A percentile compares a stretch with the other conserved stretches of the same genome.
Conservation (phyloP, 2,888 invertebrate genomes). For the Punctoribates punctum region DNA sequence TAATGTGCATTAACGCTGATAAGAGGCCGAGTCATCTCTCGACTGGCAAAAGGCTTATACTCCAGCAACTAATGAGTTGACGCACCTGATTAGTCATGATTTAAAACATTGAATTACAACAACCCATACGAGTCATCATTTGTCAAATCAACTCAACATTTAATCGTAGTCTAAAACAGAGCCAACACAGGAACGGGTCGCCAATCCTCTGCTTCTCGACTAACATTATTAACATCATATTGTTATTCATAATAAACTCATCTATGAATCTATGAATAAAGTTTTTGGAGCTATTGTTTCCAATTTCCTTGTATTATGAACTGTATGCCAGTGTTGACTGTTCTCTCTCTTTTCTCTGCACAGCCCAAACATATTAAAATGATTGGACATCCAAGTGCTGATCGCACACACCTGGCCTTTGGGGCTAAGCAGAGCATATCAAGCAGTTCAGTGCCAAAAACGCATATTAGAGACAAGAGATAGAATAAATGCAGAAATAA, state of each 20-base stretch:
- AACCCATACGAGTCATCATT: conserved; percentile 28
- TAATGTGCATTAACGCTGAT: conserved; percentile 37
- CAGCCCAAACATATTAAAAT: conserved; percentile 27
- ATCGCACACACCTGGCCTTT: conserved; percentile 37
- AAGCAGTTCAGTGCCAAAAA: conserved; percentile 33
- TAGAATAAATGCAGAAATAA: conserved; percentile 19
- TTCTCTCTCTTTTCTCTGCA: conserved; percentile 8
- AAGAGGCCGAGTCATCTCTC: not conserved
- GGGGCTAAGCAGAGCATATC: conserved; percentile 37
- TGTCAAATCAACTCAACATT: conserved; percentile 18
- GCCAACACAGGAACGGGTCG: not conserved
- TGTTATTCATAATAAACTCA: conserved; percentile 5
- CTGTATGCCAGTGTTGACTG: not conserved
- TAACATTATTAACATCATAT: conserved; percentile 28
- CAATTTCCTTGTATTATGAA: conserved; percentile 30
- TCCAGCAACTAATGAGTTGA: conserved; percentile 33
- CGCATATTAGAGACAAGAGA: conserved; percentile 33
- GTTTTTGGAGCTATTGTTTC: conserved; percentile 24
- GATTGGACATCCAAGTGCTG: conserved; percentile 34
- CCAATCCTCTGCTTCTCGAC: not conserved
- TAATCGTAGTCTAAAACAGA: not conserved
- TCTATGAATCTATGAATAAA: conserved; percentile 24
- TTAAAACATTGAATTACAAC: conserved; percentile 4
- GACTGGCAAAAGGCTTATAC: conserved; percentile 26
- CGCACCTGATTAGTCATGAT: conserved; percentile 35